Evolutionary conservation across 2,797 vertebrate genomes (phyloP), one percentile per base, ranked within the genome.

Genomic region (Enteromius treurensis): DNA sequence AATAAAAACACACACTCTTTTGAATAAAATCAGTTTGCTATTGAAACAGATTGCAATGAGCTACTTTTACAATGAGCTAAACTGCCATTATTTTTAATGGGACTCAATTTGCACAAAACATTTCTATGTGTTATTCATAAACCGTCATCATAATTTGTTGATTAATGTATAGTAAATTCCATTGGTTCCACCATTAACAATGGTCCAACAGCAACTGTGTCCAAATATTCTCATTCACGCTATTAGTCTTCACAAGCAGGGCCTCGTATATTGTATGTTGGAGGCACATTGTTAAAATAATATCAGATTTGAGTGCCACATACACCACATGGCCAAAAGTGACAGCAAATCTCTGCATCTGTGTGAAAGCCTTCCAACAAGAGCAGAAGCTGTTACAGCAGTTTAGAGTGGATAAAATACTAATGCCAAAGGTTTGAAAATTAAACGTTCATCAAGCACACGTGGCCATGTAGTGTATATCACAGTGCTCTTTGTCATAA

Each of bases 251-350:
- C 29, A 40, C 19, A 45, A 76, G 80, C 80, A 82, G 60, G 55
- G 47, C 58, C 45, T 40, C 9, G 53, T 42, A 42, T n/a, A 32
- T n/a, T 32, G n/a, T 60, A 26, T 60, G 47, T 84, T 75, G 83
- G 60, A 76, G 82, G 77, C 77, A 86, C 81, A 79, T 83, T 86
- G 70, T 85, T 87, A 21, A 76, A 75, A 68, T 4, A 29, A 1
- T 17, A 26, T 34, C 1, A 26, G 13, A 47, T 42, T 34, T 71
- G 26, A 60, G 34, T 23, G 29, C 3, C 68, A 58, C 26, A 51
- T 47, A 65, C 23, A 78, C 40, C 76, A 65, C 77, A 78, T 65
- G 58, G 29, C 40, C 58, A 65, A 49, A 49, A 0, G 19, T 49
- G 42, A 78, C 77, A 49, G 3, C 13, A 60, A 32, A 73, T 51